Evolutionary conservation across 2,888 invertebrate species (phyloP), one percentile per base, ranked within the genome.

Genomic region (Meandrusa payeni): DNA sequence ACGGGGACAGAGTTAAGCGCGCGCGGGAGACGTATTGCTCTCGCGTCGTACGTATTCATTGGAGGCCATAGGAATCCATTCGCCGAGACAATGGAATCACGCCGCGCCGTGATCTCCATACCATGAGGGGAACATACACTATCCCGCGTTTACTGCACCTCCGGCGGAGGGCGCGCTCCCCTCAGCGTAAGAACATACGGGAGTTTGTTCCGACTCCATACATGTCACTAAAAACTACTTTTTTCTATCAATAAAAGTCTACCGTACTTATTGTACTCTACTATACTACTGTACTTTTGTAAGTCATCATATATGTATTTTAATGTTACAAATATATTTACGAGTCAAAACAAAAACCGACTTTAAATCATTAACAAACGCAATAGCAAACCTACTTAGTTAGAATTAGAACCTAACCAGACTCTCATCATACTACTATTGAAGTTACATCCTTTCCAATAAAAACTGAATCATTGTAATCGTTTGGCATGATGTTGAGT

Each of bases 131-230:
- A 61, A 66, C 64, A 67, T 64, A 56, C 66, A 69, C 69, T 69
- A 75, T 67, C 63, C 58, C 65, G 56, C 57, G 59, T 76, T 78
- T 78, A 80, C 69, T 70, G 63, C 74, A 75, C 81, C 76, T 75
- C 56, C 43, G 79, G 65, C 61, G 69, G 54, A 51, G 33, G 49
- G 36, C 39, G 49, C 42, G 38, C 33, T 51, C 52, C 59, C 57
- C 54, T 49, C 28, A 41, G 37, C 22, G 15, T n/a, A 4, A 41
- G 50, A 10, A 65, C 48, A 59, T 45, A 70, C 63, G 63, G 42
- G 37, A 0, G 1, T 0, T 0, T 17, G 41, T 50, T 61, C 1
- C 11, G 48, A 7, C 2, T 33, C 31, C 2, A 11, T 7, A 27
- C 37, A 19, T 12, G 12, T 5, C 11, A 1, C 4, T 2, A 15